phyloP scores from a whole-genome alignment of 1,140 invertebrate genomes.

The Capitella teleta region DNA sequence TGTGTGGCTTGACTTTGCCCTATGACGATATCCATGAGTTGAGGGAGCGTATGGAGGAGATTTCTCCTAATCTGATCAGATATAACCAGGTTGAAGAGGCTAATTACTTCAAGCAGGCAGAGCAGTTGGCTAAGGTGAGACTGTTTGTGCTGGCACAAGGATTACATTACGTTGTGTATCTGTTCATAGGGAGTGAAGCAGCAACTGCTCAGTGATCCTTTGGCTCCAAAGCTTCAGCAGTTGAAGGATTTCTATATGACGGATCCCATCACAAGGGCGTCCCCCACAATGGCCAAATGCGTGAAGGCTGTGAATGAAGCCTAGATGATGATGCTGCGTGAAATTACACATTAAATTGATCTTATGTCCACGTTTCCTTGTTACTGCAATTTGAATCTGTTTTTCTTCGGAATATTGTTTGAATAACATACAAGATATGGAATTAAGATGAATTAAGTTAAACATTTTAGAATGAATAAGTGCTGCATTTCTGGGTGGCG shows the following conservation, averaged over 20 bases:
- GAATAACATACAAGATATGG: too few species aligned
- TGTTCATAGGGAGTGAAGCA: slow-evolving; percentile 48
- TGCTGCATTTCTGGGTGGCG: too few species aligned
- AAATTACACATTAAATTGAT: too few species aligned
- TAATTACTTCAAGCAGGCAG: slow-evolving; percentile 68
- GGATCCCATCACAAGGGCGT: slow-evolving; percentile 87
- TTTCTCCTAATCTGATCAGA: slow-evolving; percentile 76
- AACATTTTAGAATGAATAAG: too few species aligned
- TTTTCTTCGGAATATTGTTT: too few species aligned
- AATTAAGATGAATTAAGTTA: too few species aligned
- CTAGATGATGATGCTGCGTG: too few species aligned
- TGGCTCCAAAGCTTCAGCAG: slow-evolving; percentile 64
- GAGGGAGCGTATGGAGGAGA: slow-evolving; percentile 64
- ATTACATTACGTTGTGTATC: not conserved
- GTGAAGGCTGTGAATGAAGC: slow-evolving; percentile 6
- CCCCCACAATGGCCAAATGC: slow-evolving; percentile 88
- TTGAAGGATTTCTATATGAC: slow-evolving; percentile 95
- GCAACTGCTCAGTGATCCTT: slow-evolving; percentile 48
- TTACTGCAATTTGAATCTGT: too few species aligned
- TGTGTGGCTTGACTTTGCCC: slow-evolving; percentile 61
- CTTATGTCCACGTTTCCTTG: too few species aligned
- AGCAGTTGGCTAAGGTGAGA: slow-evolving; percentile 53
- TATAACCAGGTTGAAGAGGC: slow-evolving; percentile 73
- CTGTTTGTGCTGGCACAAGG: not conserved
- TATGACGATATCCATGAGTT: slow-evolving; percentile 83